Evolutionary conservation across 2,888 invertebrate species (phyloP).

Genomic region (Xestoiulus laeticollis): DNA sequence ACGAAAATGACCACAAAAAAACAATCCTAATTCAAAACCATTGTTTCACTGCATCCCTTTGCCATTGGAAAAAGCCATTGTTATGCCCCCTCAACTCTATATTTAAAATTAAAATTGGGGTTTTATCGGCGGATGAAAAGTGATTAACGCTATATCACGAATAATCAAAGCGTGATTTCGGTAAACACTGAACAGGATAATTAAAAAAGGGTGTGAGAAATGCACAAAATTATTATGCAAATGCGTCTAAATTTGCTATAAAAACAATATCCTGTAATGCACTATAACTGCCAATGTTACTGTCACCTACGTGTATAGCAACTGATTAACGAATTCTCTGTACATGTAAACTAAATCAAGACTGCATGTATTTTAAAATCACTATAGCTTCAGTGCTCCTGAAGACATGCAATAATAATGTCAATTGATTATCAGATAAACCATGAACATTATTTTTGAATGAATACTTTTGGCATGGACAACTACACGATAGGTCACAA

Average conservation of each 20-base stretch:
- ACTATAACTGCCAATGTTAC: not conserved
- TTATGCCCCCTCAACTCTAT: not conserved
- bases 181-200: conserved; percentile 26
- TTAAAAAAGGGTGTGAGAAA: conserved; percentile 24
- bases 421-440: too few relatives aligned
- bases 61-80: not conserved
- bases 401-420: too few relatives aligned
- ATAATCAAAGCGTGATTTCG: not conserved
- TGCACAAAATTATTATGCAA: not conserved
- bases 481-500: too few relatives aligned
- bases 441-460: too few relatives aligned
- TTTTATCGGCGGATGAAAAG: conserved; percentile 26
- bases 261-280: not conserved
- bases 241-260: not conserved
- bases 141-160: not conserved
- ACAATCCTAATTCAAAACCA: conserved; percentile 16
- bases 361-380: too few relatives aligned
- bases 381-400: too few relatives aligned
- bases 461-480: too few relatives aligned
- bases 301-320: not conserved
- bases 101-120: conserved; percentile 8
- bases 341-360: too few relatives aligned
- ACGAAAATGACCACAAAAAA: not conserved
- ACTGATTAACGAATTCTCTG: too few relatives aligned
- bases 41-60: conserved; percentile 9